Conservation (phyloP, 1,140 invertebrate species). For the Zaprionus ornatus region DNA sequence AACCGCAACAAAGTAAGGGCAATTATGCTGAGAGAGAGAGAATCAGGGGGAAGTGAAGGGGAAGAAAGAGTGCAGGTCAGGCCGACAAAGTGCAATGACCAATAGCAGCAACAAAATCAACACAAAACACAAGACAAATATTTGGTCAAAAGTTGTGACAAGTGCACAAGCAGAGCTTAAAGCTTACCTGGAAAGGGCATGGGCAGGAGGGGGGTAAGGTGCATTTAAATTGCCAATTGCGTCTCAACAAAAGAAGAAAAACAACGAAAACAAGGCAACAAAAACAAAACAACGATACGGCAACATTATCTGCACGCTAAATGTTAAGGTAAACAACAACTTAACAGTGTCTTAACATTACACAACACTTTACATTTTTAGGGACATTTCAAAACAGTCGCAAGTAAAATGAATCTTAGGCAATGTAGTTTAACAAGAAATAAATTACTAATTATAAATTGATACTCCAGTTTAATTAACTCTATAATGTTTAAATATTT, state of each 20-base stretch:
- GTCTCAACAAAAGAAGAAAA: slow-evolving; percentile 20
- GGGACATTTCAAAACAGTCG: not conserved
- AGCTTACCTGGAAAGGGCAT: not conserved
- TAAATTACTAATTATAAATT: not conserved
- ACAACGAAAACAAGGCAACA: not conserved
- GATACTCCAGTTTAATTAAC: not conserved
- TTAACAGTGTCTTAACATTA: not conserved
- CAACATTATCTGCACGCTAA: slow-evolving; percentile 34
- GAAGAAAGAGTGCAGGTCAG: not conserved
- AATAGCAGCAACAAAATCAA: slow-evolving; percentile 17
- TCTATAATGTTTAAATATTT: not conserved
- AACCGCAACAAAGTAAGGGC: slow-evolving; percentile 14
- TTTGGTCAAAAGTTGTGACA: slow-evolving; percentile 7
- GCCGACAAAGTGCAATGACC: slow-evolving; percentile 40
- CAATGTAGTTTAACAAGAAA: no score
- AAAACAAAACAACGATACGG: slow-evolving; percentile 6
- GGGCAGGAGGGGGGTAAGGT: not conserved
- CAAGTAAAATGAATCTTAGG: not conserved
- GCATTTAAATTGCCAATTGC: slow-evolving; percentile 23
- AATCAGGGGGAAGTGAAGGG: no score
- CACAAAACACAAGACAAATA: slow-evolving; percentile 2
- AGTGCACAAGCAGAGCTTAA: slow-evolving; percentile 12
- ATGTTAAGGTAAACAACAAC: slow-evolving; percentile 43
- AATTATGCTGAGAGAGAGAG: slow-evolving; percentile 11
- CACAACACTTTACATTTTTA: not conserved